A percentile compares a stretch with the other conserved stretches of the same genome.
These are phyloP conservation scores for Portunus trituberculatus DNA, from an alignment of 1,140 invertebrate species.

Conservation along the genomic window DNA sequence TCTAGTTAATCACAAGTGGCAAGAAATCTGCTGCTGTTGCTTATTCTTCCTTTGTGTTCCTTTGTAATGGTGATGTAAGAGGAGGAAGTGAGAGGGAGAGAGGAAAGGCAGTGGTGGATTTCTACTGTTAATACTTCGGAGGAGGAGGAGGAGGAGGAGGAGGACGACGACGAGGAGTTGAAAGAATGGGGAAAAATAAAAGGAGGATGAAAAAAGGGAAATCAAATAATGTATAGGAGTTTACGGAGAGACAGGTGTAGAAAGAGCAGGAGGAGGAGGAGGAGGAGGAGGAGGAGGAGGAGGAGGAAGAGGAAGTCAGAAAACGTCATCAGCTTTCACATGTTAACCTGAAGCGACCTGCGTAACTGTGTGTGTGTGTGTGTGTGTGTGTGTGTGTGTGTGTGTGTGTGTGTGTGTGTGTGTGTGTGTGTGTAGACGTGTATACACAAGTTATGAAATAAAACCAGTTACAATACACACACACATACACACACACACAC, in stretches of 20 bases:
- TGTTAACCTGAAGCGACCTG: slow-evolving; percentile 2
- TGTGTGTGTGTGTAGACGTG: not conserved
- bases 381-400: not conserved
- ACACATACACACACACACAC: slow-evolving; percentile 3
- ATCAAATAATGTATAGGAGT: too few species aligned
- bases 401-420: too few species aligned
- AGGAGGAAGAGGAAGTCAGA: not conserved
- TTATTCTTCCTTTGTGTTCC: too few species aligned
- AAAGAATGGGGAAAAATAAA: not conserved
- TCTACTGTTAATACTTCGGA: not conserved
- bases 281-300: too few species aligned
- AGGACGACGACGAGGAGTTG: not conserved
- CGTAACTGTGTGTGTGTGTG: not conserved
- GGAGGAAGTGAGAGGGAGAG: not conserved
- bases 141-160: slow-evolving; percentile 23
- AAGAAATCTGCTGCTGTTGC: too few species aligned
- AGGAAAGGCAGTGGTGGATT: not conserved
- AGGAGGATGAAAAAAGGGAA: not conserved
- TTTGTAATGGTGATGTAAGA: not conserved
- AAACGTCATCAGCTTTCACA: not conserved
- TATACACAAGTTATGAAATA: not conserved
- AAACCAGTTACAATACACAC: too few species aligned
- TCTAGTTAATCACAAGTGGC: too few species aligned
- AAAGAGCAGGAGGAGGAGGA: too few species aligned
- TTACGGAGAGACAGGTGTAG: too few species aligned